These are phyloP conservation scores for Parazoanthus atlanticus DNA, from an alignment of 92 coral and sea anemone genomes.

Conservation along the genomic window DNA sequence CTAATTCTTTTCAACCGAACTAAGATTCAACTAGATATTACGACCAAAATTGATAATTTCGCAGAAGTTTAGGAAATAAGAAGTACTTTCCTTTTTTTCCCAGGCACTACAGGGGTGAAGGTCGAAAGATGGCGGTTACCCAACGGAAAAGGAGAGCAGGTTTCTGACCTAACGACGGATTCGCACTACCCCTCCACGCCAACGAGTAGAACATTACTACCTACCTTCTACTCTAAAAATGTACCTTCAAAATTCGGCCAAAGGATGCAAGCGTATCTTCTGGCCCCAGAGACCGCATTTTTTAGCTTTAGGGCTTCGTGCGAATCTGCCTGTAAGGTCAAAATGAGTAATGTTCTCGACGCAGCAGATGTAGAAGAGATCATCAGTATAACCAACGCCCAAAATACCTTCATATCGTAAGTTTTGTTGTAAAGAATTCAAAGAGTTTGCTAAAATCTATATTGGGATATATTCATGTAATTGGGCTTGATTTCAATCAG, in stretches of 20 bases:
- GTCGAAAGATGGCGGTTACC: not conserved
- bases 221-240: not conserved
- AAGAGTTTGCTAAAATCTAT: no score
- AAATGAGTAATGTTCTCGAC: not conserved
- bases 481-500: no score
- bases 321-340: not conserved
- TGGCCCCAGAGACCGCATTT: not conserved
- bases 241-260: not conserved
- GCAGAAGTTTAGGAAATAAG: not conserved
- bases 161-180: not conserved
- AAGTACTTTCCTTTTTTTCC: not conserved
- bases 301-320: conserved; percentile 8
- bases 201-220: not conserved
- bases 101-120: not conserved
- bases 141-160: not conserved
- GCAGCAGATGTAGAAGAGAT: not conserved
- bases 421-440: not conserved
- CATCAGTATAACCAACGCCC: not conserved
- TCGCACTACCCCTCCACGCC: not conserved
- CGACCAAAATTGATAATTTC: no score
- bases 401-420: not conserved
- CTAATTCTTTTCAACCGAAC: no score
- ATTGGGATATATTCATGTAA: no score
- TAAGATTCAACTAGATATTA: no score
- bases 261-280: not conserved